Conservation (phyloP, 2,797 vertebrate genomes). For the Diplodus puntazzo region DNA sequence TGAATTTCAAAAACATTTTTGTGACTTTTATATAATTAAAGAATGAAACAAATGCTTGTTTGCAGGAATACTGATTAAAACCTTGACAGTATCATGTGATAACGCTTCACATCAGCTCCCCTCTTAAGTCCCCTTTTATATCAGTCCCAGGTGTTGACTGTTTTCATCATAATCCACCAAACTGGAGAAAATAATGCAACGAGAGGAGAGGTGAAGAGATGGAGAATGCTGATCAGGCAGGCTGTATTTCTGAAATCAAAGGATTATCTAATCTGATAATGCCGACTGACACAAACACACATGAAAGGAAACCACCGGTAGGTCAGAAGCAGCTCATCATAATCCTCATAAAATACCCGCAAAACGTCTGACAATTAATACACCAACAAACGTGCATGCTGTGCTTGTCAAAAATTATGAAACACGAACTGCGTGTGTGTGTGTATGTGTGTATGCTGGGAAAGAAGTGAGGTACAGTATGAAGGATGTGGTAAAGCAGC, state of each 20-base stretch:
- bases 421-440: slow-evolving; percentile 26
- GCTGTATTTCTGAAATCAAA: slow-evolving; percentile 68
- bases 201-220: slow-evolving; percentile 51
- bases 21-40: no score
- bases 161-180: slow-evolving; percentile 52
- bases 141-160: slow-evolving; percentile 30
- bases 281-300: slow-evolving; percentile 60
- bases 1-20: neutral
- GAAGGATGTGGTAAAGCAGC: slow-evolving; percentile 67
- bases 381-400: slow-evolving; percentile 34
- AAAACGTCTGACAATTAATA: slow-evolving; percentile 54
- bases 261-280: slow-evolving; percentile 76
- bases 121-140: slow-evolving; percentile 16
- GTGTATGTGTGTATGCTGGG: slow-evolving; percentile 12
- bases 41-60: neutral
- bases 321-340: slow-evolving; percentile 62
- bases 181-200: slow-evolving; percentile 31
- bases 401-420: slow-evolving; percentile 36
- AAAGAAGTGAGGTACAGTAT: slow-evolving; percentile 39
- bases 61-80: neutral
- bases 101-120: slow-evolving; percentile 30
- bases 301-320: slow-evolving; percentile 47
- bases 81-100: neutral
- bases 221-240: slow-evolving; percentile 70
- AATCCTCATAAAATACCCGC: slow-evolving; percentile 57